Evolutionary conservation across 1,140 invertebrate species (phyloP).

Genomic region (Papilio helenus): DNA sequence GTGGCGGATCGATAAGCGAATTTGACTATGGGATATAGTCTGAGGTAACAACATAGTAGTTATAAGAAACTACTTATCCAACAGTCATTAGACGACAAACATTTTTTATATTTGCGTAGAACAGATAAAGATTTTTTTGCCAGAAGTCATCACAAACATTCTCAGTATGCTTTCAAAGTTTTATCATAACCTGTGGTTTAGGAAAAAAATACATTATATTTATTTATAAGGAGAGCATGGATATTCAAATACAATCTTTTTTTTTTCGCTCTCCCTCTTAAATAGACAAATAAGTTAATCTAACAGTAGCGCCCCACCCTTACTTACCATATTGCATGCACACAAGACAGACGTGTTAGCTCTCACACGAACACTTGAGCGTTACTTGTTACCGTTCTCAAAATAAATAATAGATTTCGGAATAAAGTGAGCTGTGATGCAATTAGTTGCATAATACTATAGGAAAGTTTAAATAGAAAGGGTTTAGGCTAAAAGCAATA

Average conservation of each 20-base stretch:
- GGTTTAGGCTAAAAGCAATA: conserved; percentile 21
- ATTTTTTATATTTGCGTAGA: neutral
- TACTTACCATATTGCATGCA: conserved; percentile 31
- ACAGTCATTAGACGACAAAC: neutral
- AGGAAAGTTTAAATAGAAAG: conserved; percentile 22
- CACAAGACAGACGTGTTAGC: conserved; percentile 28
- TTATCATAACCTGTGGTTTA: neutral
- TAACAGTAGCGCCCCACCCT: conserved; percentile 22
- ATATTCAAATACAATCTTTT: too few relatives aligned
- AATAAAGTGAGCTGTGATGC: neutral
- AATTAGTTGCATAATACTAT: neutral
- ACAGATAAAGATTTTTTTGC: neutral
- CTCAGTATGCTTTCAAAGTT: too few relatives aligned
- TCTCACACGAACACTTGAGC: conserved; percentile 28
- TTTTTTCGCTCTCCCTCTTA: neutral
- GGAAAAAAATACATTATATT: neutral
- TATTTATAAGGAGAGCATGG: too few relatives aligned
- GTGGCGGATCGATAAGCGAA: conserved; percentile 23
- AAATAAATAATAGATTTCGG: conserved; percentile 39
- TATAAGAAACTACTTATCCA: neutral
- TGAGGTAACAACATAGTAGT: neutral
- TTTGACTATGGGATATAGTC: neutral
- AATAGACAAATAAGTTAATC: neutral
- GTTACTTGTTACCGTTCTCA: conserved; percentile 33
- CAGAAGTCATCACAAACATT: neutral